Evolutionary conservation across 2,797 vertebrate species (phyloP), one percentile per base, ranked within the genome.

Genomic region (Myotis myotis): DNA sequence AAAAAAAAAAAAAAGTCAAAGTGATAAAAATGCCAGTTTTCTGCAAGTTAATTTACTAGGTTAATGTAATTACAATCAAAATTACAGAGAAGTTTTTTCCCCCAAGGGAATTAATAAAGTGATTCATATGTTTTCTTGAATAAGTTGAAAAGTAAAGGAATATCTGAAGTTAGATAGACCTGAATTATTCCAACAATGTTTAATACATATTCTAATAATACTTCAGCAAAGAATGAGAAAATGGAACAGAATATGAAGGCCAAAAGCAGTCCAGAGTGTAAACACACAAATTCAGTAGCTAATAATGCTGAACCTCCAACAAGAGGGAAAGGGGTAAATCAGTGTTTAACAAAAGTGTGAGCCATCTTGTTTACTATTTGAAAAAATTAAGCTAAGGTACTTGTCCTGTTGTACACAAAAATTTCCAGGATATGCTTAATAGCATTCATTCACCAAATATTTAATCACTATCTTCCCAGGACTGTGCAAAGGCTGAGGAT

Each of bases 31-130:
- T 68, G 23, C 53, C 64, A 86, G 44, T 33, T 93, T 47, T 79
- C 41, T 72, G 22, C 30, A 89, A 89, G 84, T 81, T 74, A 82
- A 81, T 82, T 84, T 89, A 87, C 30, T 87, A 92, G n/a, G 76
- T 86, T 83, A 91, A 83, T 30, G 3, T 55, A 92, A 95, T 78
- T 92, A 68, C 28, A 94, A 80, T 53, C 62, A 83, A 89, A 90
- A 82, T 47, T 64, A 55, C n/a, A 47, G 79, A 75, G 25, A 66
- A 20, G 38, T 75, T 76, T 80, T 86, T 79, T 55, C 11, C 11
- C 44, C 92, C 83, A 78, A 96, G 60, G 51, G 38, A 75, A 75
- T 71, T 64, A 82, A 89, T 60, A 82, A 94, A 82, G 49, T 79
- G 55, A 89, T 71, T 89, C 41, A 66, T 90, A 53, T 16, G 2